Evolutionary conservation across 2,888 invertebrate genomes (phyloP), one percentile per base, ranked within the genome.

Genomic region (Eudasyphora cyanicolor): DNA sequence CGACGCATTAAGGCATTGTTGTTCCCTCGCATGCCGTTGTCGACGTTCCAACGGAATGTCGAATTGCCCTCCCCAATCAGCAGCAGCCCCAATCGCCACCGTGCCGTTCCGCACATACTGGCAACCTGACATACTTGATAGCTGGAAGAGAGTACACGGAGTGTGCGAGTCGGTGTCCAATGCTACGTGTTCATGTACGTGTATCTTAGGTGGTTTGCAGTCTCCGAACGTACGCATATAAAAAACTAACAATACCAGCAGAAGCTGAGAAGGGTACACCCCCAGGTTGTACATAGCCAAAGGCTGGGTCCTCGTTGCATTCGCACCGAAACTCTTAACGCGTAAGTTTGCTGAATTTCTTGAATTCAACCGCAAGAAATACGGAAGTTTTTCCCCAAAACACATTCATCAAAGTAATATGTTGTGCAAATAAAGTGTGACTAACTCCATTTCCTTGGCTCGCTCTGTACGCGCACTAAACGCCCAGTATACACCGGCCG

Each of bases 231-330:
- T 62, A 85, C 85, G 85, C 85, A 85, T 64, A 76, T 67, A 84
- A 83, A 81, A 79, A 84, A 54, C 71, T 62, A 81, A 82, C 82
- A 85, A 84, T 82, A 81, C 79, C 77, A 89, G 88, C 91, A 90
- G 91, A 89, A 90, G 90, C 91, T 91, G 89, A 88, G 89, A 89
- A 89, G 90, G 88, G 89, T 90, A 90, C 91, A 91, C 92, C 92
- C 91, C 91, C 91, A 91, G 92, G 92, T 91, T 90, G 90, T 90
- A 88, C 89, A 92, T 92, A 90, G 92, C 92, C 92, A 90, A 91
- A 88, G 92, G 92, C 91, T 92, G 90, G 90, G 91, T 89, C 90
- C 91, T 90, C 89, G 89, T 89, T 90, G 91, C 91, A 91, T 90
- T 91, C 90, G 91, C 88, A 90, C 88, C 89, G 88, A 89, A 90